Percentiles rank a stretch among this genome's conserved stretches.
phyloP scores from a whole-genome alignment of 2,888 invertebrate species.

The Congeria kusceri region DNA sequence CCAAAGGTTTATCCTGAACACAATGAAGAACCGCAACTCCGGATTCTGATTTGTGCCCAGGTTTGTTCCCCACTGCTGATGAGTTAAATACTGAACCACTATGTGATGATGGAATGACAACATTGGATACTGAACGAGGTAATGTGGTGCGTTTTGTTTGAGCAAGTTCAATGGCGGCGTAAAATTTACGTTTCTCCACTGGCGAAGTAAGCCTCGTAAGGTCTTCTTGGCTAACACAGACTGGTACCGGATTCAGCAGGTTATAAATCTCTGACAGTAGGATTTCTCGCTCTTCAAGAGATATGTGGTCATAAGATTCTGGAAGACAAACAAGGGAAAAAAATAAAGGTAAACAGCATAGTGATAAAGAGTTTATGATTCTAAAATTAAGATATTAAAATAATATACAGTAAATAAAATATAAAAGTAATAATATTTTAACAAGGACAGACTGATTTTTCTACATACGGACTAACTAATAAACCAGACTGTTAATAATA shows the following conservation, averaged over 20 bases:
- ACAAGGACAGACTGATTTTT: too few species aligned
- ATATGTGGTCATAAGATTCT: conserved; percentile 70
- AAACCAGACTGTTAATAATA: too few species aligned
- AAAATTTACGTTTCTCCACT: conserved; percentile 69
- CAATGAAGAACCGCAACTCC: conserved; percentile 20
- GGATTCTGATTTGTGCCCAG: conserved; percentile 69
- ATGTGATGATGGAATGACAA: conserved; percentile 51
- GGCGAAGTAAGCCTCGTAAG: conserved; percentile 58
- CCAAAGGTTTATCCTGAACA: too few species aligned
- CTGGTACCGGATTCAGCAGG: conserved; percentile 60
- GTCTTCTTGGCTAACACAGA: conserved; percentile 61
- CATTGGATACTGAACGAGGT: conserved; percentile 54
- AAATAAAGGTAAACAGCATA: too few species aligned
- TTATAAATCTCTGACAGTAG: conserved; percentile 71
- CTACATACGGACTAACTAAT: too few species aligned
- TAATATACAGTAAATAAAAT: too few species aligned
- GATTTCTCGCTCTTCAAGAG: conserved; percentile 65
- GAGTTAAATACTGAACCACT: conserved; percentile 46
- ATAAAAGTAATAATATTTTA: too few species aligned
- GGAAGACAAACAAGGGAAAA: conserved; percentile 29
- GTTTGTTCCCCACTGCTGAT: conserved; percentile 60
- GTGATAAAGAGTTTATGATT: too few species aligned
- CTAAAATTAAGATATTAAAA: too few species aligned
- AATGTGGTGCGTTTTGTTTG: conserved; percentile 42
- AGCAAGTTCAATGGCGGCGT: conserved; percentile 70